These are phyloP conservation scores for Seriola quinqueradiata DNA, from an alignment of 2,113 vertebrate genomes.

Conservation along the genomic window DNA sequence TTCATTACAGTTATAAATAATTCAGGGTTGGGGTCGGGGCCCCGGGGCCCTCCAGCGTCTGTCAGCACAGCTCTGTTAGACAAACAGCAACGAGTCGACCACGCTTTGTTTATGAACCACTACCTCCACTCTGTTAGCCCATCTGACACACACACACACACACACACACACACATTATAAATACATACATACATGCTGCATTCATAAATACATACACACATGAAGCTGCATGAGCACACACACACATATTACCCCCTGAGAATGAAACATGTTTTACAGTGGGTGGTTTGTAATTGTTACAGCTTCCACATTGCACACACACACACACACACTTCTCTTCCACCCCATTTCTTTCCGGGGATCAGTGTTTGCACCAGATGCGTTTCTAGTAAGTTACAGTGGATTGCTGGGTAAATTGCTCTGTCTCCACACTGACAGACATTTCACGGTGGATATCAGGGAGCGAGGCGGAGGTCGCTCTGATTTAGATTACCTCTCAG, in stretches of 20 bases:
- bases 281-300: conserved; percentile 41
- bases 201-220: conserved; percentile 2
- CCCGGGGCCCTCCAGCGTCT: conserved; percentile 18
- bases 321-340: conserved; percentile 6
- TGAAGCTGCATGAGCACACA: background rate
- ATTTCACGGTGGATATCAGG: conserved; percentile 47
- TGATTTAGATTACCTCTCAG: conserved; percentile 48
- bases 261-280: conserved; percentile 11
- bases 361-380: conserved; percentile 47
- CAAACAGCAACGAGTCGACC: conserved; percentile 30
- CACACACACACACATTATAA: conserved; percentile 15
- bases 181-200: conserved; percentile 4
- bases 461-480: conserved; percentile 17
- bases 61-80: conserved; percentile 57
- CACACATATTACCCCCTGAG: conserved; percentile 9
- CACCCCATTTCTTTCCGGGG: conserved; percentile 21
- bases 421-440: conserved; percentile 58
- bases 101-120: conserved; percentile 64
- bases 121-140: conserved; percentile 40
- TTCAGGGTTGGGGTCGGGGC: conserved; percentile 34
- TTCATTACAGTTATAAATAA: conserved; percentile 70
- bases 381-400: conserved; percentile 31
- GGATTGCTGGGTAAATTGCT: conserved; percentile 58
- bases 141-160: conserved; percentile 17
- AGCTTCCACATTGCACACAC: background rate